Evolutionary conservation across 1,140 invertebrate genomes (phyloP), one percentile per base, ranked within the genome.

Genomic region (Globodera rostochiensis): DNA sequence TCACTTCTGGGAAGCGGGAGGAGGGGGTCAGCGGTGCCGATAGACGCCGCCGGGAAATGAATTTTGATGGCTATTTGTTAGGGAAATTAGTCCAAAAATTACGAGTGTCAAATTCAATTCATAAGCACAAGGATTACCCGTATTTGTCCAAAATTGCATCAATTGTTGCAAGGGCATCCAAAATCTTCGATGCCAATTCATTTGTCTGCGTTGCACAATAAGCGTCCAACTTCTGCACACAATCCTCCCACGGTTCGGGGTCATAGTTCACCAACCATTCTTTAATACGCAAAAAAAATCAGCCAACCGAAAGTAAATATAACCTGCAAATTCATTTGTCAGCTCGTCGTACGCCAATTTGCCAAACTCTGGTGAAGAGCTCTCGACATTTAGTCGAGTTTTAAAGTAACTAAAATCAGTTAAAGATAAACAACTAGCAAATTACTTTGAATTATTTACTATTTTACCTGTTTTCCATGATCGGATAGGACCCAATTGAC

Each of bases 401-500:
- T 91, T 91, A 84, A 91, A 92, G 82, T 91, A 92, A 47, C 79
- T 91, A 70, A 78, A 82, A 70, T 64, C 25, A 25, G 25, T 25
- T 25, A 25, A 50, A 50, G 6, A 50, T 50, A 50, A 64, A 6
- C 46, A 73, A 46, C 81, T 21, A 25, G 67, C 81, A 21, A 79
- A 85, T 50, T 49, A 13, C 60, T n/a, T n/a, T n/a, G n/a, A n/a
- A n/a, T 15, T 80, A 4, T 36, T 70, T 47, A 21, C 36, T 36
- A 36, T 36, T 57, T 57, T 66, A 87, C 79, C 53, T 84, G 86
- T 92, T 92, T 77, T 90, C 85, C 73, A 93, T 84, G 53, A 92
- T 91, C 15, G 93, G 93, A 90, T 94, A 94, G 77, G 93, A 94
- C 47, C 93, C 94, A 87, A 94, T 92, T 64, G 90, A 90, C 6